phyloP scores from a whole-genome alignment of 2,113 vertebrate species.

The Hemichromis elongatus region DNA sequence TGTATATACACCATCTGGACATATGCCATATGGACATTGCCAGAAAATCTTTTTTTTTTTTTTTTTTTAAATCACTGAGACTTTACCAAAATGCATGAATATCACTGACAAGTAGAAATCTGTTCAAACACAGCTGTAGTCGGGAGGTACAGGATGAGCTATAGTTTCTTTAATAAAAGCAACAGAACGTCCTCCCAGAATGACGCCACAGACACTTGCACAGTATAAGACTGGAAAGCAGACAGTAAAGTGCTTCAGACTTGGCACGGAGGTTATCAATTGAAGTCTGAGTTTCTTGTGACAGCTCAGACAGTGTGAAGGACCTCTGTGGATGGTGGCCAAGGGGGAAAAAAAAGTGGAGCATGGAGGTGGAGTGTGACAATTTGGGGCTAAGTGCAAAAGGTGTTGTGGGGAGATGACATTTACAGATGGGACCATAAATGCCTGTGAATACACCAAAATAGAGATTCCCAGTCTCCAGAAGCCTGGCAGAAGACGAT shows the following conservation, averaged over 20 bases:
- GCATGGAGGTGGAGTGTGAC: not conserved
- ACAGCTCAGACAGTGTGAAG: not conserved
- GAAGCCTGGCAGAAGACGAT: not conserved
- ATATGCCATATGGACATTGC: not conserved
- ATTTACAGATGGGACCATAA: not conserved
- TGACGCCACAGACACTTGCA: not conserved
- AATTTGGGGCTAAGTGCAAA: not conserved
- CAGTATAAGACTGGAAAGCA: not conserved
- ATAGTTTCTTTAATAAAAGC: not conserved
- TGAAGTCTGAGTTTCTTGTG: not conserved
- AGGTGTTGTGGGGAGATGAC: not conserved
- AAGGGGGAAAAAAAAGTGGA: not conserved
- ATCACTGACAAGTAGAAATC: not conserved
- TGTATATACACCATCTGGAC: not conserved
- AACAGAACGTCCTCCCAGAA: not conserved
- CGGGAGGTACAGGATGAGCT: not conserved
- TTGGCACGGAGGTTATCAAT: not conserved
- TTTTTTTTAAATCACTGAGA: accelerated
- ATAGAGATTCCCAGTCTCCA: not conserved
- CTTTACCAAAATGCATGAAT: not conserved
- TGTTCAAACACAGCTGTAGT: not conserved
- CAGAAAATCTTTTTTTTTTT: not conserved
- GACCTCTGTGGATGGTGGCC: not conserved
- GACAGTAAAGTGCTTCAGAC: not conserved
- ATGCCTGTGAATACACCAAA: not conserved